Evolutionary conservation across 2,888 invertebrate species (phyloP).

Genomic region (Eudemis profundana): DNA sequence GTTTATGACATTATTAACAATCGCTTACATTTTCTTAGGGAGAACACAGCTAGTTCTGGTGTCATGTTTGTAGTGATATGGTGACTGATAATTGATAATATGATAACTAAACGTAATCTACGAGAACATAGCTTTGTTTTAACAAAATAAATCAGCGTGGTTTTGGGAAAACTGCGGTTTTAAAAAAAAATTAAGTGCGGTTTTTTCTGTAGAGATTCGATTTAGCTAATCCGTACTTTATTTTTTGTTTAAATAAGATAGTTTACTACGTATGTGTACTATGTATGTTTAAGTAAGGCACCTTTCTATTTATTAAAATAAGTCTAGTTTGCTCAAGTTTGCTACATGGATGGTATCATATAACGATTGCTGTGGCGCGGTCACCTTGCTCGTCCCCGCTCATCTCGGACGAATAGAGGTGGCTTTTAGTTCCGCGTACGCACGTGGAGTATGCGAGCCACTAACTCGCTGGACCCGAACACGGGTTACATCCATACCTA

Average conservation of each 20-base stretch:
- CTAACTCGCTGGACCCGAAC: conserved; percentile 13
- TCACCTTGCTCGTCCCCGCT: conserved; percentile 80
- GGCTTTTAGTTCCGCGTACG: conserved; percentile 71
- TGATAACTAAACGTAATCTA: too few relatives aligned
- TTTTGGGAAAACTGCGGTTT: not conserved
- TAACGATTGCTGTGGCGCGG: conserved; percentile 55
- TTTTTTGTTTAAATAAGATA: too few relatives aligned
- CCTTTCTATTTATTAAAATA: conserved; percentile 27
- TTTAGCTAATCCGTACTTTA: too few relatives aligned
- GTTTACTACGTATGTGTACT: too few relatives aligned
- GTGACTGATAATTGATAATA: too few relatives aligned
- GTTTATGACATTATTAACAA: not conserved
- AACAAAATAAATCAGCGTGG: not conserved
- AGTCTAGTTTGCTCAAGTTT: too few relatives aligned
- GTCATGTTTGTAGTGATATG: not conserved
- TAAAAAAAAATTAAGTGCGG: too few relatives aligned
- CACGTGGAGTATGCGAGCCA: conserved; percentile 52
- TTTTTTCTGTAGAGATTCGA: too few relatives aligned
- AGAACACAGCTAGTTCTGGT: not conserved
- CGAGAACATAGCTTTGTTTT: not conserved
- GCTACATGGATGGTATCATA: conserved; percentile 29
- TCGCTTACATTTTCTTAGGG: not conserved
- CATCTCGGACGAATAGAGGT: conserved; percentile 81
- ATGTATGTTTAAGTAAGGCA: too few relatives aligned
- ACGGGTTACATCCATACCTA: not conserved